Conservation (phyloP, 2,888 invertebrate genomes). For the Cephus rjabovi region DNA sequence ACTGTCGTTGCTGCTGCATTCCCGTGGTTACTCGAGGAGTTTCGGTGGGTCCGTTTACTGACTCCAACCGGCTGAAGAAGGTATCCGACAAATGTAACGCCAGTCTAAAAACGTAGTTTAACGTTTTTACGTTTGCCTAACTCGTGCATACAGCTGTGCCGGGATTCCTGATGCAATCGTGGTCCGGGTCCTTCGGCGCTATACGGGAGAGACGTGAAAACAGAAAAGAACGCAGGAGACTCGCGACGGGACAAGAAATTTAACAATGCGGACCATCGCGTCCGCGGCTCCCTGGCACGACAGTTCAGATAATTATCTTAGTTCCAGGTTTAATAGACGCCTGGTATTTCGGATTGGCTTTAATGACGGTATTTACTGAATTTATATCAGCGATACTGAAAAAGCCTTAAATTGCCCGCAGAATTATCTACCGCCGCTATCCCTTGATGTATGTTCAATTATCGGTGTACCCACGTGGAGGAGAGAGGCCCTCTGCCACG, state of each 20-base stretch:
- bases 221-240: constrained; percentile 18
- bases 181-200: not conserved
- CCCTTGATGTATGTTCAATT: constrained; percentile 55
- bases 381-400: constrained; percentile 51
- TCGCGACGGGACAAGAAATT: constrained; percentile 41
- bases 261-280: constrained; percentile 49
- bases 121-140: constrained; percentile 38
- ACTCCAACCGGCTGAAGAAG: constrained; percentile 21
- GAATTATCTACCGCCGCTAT: constrained; percentile 45
- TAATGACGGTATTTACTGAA: constrained; percentile 64
- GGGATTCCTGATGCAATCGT: constrained; percentile 37
- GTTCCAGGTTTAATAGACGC: constrained; percentile 64
- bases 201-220: constrained; percentile 6
- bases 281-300: constrained; percentile 21
- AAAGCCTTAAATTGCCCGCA: constrained; percentile 46
- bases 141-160: constrained; percentile 41
- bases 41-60: not conserved
- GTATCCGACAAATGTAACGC: constrained; percentile 59
- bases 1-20: not conserved
- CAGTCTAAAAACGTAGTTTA: constrained; percentile 50
- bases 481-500: not conserved
- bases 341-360: constrained; percentile 62
- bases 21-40: not conserved
- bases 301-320: constrained; percentile 61
- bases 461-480: constrained; percentile 34